Evolutionary conservation across 2,888 invertebrate genomes (phyloP).

Genomic region (Cremastobaeus sp.): DNA sequence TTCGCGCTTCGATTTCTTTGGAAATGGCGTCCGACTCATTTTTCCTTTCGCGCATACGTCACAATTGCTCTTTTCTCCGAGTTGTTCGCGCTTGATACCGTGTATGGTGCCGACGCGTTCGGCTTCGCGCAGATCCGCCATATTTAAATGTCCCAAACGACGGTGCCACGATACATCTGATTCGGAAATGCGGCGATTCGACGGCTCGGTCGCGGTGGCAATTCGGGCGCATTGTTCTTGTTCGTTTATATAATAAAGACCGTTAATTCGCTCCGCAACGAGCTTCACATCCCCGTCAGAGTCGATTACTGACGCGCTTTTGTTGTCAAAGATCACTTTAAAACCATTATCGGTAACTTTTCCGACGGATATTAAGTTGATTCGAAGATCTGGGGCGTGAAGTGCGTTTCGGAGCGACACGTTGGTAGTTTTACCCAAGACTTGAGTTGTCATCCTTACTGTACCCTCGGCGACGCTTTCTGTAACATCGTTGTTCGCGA

Average conservation of each 20-base stretch:
- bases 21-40: slow-evolving; percentile 2
- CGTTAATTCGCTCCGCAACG: slow-evolving; percentile 19
- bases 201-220: not conserved
- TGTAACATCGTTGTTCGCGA: no score
- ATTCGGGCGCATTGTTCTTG: not conserved
- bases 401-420: slow-evolving; percentile 10
- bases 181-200: no score
- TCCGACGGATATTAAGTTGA: slow-evolving; percentile 7
- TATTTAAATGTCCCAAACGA: no score
- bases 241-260: slow-evolving; percentile 15
- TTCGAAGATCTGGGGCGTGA: not conserved
- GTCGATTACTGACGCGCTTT: slow-evolving; percentile 8
- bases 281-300: not conserved
- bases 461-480: no score
- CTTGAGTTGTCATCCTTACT: no score
- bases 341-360: slow-evolving; percentile 17
- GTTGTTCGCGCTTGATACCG: no score
- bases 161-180: no score
- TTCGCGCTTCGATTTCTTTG: not conserved
- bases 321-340: slow-evolving; percentile 18
- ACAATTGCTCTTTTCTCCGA: slow-evolving; percentile 23
- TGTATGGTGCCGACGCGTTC: no score
- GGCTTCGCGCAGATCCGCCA: no score
- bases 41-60: slow-evolving; percentile 7
- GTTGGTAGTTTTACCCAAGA: no score